Base-by-base conservation (phyloP, 1,140 invertebrate species). In the Temnothorax nylanderi region DNA sequence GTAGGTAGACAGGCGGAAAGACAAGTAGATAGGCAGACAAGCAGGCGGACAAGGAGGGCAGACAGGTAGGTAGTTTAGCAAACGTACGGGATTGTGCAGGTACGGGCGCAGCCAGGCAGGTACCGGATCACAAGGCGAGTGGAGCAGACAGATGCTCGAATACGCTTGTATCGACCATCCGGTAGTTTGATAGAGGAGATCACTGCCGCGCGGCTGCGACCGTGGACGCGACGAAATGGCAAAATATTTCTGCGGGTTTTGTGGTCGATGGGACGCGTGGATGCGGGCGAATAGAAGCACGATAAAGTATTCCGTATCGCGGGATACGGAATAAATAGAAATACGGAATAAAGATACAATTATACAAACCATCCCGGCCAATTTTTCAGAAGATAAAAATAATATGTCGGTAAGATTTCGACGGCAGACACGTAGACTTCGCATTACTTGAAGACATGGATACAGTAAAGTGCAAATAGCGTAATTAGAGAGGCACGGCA, bases 101-200 rank as follows among this genome's bases (percentile, higher is more conserved):
- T 80, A 80, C 44, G 62, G 77, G 47, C 32, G 60, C 32, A 65
- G 76, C 18, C 37, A 60, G 67, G 69, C 54, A 84, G 72, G 49
- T 75, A 75, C 67, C 54, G 62, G 69, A 82, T 41, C 60, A 65
- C 26, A 34, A 74, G 51, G 51, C 21, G 78, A 56, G 18, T 3
- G 26, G 32, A 69, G 21, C 49, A 32, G 54, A 84, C 80, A 84
- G 80, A 84, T 74, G 80, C 54, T 37, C 69, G 51, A 75, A 74
- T 26, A 26, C 13, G 69, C 41, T 10, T 21, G 69, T 75, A 75
- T 84, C n/a, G 80, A 60, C 67, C n/a, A 26, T 69, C 64, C 80
- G 78, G 37, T 72, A 41, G 51, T 74, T 74, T 34, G 54, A 72
- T n/a, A 32, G 34, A 56, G 67, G 54, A 47, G 67, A 58, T 82